Conservation (phyloP, 2,888 invertebrate genomes). For the Hyposoter didymator region DNA sequence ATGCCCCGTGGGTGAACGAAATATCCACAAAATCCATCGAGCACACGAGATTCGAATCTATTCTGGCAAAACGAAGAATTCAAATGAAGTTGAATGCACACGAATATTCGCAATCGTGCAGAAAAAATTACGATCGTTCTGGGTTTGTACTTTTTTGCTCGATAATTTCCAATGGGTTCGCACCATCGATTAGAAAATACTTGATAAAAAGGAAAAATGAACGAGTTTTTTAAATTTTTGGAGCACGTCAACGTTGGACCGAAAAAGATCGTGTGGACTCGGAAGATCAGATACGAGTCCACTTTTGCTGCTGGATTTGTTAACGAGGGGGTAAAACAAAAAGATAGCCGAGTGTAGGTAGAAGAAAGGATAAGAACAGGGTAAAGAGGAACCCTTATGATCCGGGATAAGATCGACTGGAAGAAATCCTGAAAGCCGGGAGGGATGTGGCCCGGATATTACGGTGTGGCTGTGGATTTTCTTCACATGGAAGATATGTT, state of each 20-base stretch:
- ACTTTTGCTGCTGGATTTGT: constrained; percentile 55
- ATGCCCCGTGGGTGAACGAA: constrained; percentile 5
- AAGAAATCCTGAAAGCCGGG: constrained; percentile 71
- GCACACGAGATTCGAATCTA: constrained; percentile 38
- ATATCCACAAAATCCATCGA: constrained; percentile 29
- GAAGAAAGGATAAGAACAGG: constrained; percentile 57
- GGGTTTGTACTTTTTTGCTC: background rate
- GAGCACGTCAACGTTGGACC: constrained; percentile 11
- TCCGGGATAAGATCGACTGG: constrained; percentile 79
- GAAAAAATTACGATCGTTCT: background rate
- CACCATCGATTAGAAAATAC: constrained; percentile 17
- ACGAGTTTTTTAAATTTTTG: constrained; percentile 23
- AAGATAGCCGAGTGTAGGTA: constrained; percentile 41
- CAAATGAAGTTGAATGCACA: constrained; percentile 23
- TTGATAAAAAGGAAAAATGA: constrained; percentile 8
- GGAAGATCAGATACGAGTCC: constrained; percentile 41
- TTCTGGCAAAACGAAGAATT: background rate
- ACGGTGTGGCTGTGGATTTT: constrained; percentile 57
- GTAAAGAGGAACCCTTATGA: constrained; percentile 75
- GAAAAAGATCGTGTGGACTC: constrained; percentile 21
- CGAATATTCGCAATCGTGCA: background rate
- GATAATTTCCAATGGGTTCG: background rate
- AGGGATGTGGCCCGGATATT: constrained; percentile 49
- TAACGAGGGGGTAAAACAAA: constrained; percentile 51
- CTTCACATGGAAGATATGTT: constrained; percentile 55